Evolutionary conservation across 2,888 invertebrate genomes (phyloP), one percentile per base, ranked within the genome.

Genomic region (Salpingus planirostris): DNA sequence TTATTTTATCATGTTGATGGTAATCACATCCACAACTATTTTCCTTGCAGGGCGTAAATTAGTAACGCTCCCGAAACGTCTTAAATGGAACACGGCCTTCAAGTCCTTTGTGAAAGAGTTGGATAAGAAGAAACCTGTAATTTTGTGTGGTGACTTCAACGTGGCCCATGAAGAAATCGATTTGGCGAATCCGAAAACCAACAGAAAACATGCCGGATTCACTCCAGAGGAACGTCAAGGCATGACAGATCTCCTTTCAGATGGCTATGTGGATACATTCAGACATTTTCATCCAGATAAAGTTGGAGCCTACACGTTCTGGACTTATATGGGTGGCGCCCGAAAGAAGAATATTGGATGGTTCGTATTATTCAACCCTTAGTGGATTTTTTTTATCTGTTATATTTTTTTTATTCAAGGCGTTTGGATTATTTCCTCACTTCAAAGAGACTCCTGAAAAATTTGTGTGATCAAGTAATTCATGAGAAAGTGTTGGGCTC

Each of bases 111-210:
- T 97, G 8, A 75, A 80, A 52, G 70, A 77, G 28, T 69, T 97
- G 44, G 89, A 97, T 64, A 68, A 73, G 39, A 78, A 80, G 49
- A 99, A 98, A 59, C 92, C 96, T 5, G 89, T 98, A 6, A 83
- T 99, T 35, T 74, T 96, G 50, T 88, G 88, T 57, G 98, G 98
- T 1, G 98, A 98, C 64, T 80, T 98, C 77, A 98, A 98, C 66
- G 97, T 98, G 5, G 85, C 97, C 11, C 97, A 99, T 63, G 67
- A 77, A 43, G 92, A 92, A 71, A 95, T 96, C 57, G 95, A 98
- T 73, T 69, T 98, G 55, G 77, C 83, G 2, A 96, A 97, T 68
- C 97, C 98, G 1, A 92, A 92, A 63, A 73, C 80, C 0, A 98
- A 98, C 60, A 81, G 76, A 42, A 87, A 81, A 61, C 91, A 82